Conservation (phyloP, 2,113 vertebrate species). For the Gallinago undulata region DNA sequence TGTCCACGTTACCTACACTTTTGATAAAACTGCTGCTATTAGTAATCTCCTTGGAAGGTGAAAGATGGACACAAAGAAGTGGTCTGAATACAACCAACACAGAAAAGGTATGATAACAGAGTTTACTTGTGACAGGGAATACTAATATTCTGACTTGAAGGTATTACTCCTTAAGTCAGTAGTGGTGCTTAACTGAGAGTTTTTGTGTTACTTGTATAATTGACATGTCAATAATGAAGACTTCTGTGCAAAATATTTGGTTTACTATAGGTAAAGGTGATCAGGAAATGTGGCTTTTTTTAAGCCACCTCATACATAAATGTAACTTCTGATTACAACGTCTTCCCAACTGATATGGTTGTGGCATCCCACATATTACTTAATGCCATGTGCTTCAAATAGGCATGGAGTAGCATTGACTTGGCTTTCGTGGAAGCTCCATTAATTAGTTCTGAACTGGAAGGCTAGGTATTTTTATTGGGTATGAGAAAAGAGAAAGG, state of each 20-base stretch:
- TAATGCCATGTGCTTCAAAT: background rate
- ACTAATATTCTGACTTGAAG: constrained; percentile 42
- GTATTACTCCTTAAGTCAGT: background rate
- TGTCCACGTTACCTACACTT: background rate
- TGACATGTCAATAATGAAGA: background rate
- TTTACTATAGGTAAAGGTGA: background rate
- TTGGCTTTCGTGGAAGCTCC: background rate
- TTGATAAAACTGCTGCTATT: constrained; percentile 41
- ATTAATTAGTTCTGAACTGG: background rate
- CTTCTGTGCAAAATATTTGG: background rate
- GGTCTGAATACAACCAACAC: background rate
- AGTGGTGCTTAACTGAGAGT: constrained; percentile 26
- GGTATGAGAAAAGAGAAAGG: background rate
- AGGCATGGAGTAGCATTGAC: background rate
- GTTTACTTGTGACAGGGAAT: constrained; percentile 18
- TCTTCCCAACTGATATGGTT: background rate
- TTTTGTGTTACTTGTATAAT: constrained; percentile 21
- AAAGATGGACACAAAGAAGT: background rate
- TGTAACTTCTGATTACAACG: background rate
- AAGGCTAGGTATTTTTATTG: background rate
- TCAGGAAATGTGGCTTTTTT: background rate
- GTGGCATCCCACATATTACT: background rate
- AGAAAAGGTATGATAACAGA: background rate
- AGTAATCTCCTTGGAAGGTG: background rate
- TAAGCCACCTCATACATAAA: background rate